These are phyloP conservation scores for Lasaia peninsularis DNA, from an alignment of 1,140 invertebrate species.

Conservation along the genomic window DNA sequence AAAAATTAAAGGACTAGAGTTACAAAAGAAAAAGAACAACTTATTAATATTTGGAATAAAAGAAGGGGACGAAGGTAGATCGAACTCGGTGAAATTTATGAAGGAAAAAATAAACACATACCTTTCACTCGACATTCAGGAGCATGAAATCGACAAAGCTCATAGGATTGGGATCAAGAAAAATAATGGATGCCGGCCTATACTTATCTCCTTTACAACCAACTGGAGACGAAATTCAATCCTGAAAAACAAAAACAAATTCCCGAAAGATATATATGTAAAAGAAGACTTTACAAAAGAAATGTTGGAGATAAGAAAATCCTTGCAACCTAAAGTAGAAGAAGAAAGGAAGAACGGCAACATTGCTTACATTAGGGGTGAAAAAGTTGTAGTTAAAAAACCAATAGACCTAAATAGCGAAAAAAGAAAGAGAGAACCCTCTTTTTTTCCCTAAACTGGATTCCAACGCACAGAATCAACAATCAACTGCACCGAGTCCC, in stretches of 20 bases:
- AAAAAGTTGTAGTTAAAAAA: slow-evolving; percentile 9
- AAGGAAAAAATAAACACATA: slow-evolving; percentile 2
- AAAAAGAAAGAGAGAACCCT: slow-evolving; percentile 10
- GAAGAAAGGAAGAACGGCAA: slow-evolving; percentile 16
- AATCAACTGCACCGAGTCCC: not conserved
- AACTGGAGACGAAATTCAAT: slow-evolving; percentile 6
- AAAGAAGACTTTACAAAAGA: slow-evolving; percentile 14
- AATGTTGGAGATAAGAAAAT: slow-evolving; percentile 12
- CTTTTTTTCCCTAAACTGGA: slow-evolving; percentile 1
- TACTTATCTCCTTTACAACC: slow-evolving; percentile 9
- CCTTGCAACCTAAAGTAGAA: slow-evolving; percentile 15
- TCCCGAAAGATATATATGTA: not conserved
- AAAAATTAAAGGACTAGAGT: slow-evolving; percentile 13
- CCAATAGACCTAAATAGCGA: slow-evolving; percentile 3
- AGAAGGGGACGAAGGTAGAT: not conserved
- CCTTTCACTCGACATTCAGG: slow-evolving; percentile 10
- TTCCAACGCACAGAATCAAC: not conserved
- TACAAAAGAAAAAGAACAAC: slow-evolving; percentile 11
- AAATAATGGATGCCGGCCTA: not conserved
- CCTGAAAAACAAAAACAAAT: slow-evolving; percentile 7
- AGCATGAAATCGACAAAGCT: slow-evolving; percentile 17
- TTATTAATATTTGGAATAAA: slow-evolving; percentile 11
- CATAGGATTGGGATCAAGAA: slow-evolving; percentile 12
- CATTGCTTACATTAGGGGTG: slow-evolving; percentile 7
- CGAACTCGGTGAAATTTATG: not conserved